These are phyloP conservation scores for Escarpia spicata DNA, from an alignment of 2,888 invertebrate genomes.

Conservation along the genomic window DNA sequence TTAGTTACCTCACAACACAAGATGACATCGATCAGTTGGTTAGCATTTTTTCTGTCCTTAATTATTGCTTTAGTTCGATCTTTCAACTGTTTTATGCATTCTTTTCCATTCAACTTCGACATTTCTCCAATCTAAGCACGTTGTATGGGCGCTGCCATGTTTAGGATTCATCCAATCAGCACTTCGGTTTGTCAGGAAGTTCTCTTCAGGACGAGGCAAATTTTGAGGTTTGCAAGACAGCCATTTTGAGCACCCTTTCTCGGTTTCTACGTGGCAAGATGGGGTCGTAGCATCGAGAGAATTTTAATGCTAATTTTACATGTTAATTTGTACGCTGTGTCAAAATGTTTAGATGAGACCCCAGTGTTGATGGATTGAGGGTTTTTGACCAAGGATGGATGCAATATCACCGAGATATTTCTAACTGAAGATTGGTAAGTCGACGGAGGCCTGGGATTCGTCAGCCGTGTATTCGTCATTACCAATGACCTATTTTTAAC, in stretches of 20 bases:
- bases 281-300: not conserved
- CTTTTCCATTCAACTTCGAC: not conserved
- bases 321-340: conserved; percentile 27
- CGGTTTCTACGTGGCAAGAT: not conserved
- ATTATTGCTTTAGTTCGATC: conserved; percentile 31
- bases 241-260: conserved; percentile 16
- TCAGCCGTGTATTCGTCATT: not conserved
- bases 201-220: conserved; percentile 4
- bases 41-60: conserved; percentile 36
- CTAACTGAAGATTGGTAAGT: conserved; percentile 42
- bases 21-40: conserved; percentile 35
- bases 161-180: not conserved
- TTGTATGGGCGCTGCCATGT: not conserved
- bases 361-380: conserved; percentile 46
- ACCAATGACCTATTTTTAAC: conserved; percentile 6
- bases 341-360: conserved; percentile 42
- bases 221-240: not conserved
- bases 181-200: not conserved
- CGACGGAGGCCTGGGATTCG: conserved; percentile 16
- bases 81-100: conserved; percentile 27
- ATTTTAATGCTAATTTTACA: conserved; percentile 24
- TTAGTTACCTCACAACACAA: conserved; percentile 28
- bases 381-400: conserved; percentile 55
- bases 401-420: conserved; percentile 43
- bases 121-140: not conserved